A percentile compares a stretch with the other conserved stretches of the same genome.
phyloP scores from a whole-genome alignment of 2,797 vertebrate genomes.

The Gambelia wislizenii region DNA sequence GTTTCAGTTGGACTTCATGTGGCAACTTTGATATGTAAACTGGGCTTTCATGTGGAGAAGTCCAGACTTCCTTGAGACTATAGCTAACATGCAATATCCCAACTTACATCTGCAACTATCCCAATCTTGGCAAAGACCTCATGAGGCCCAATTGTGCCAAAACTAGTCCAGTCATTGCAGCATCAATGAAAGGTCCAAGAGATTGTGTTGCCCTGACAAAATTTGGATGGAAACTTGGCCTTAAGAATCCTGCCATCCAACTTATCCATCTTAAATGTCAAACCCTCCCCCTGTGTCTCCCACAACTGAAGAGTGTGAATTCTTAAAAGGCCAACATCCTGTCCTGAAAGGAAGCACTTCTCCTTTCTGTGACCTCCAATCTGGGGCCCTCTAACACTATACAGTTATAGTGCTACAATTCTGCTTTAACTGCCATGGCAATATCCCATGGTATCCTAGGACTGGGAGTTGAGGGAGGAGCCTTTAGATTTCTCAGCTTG shows the following conservation, averaged over 20 bases:
- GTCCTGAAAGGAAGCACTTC: neutral
- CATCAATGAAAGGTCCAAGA: neutral
- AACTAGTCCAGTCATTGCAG: neutral
- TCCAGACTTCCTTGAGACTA: neutral
- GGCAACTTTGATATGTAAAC: neutral
- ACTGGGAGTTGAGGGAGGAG: no score
- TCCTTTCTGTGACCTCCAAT: neutral
- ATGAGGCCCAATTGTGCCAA: no score
- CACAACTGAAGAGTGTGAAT: neutral
- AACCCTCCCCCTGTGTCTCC: no score
- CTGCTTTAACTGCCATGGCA: neutral
- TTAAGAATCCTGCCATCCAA: neutral
- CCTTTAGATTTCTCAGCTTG: no score
- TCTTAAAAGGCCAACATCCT: neutral
- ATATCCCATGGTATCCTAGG: no score
- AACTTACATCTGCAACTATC: neutral
- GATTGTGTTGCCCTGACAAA: neutral
- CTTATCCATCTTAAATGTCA: neutral
- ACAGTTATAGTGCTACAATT: no score
- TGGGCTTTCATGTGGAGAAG: neutral
- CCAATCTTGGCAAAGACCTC: neutral
- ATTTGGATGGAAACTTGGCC: neutral
- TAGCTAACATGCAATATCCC: neutral
- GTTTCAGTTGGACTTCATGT: neutral
- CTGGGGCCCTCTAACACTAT: neutral